A percentile compares a stretch with the other conserved stretches of the same genome.
Evolutionary conservation across 2,797 vertebrate genomes (phyloP).

Genomic region (Galago senegalensis): DNA sequence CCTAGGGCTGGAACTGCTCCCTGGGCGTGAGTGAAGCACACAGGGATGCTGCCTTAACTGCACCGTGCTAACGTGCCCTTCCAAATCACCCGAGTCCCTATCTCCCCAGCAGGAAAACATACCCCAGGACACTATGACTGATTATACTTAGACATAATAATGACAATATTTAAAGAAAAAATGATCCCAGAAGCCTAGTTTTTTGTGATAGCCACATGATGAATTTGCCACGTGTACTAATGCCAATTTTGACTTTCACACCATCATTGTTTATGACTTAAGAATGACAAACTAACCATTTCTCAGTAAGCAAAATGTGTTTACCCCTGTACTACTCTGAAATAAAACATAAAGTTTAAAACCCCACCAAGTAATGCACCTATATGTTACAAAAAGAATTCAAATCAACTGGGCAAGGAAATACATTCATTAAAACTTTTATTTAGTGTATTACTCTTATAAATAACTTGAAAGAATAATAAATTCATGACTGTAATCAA

Average conservation of each 20-base stretch:
- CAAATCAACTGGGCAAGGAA: background rate
- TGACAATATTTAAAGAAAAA: constrained; percentile 31
- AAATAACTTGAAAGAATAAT: constrained; percentile 1
- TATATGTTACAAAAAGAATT: background rate
- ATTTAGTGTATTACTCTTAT: background rate
- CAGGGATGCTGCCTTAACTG: background rate
- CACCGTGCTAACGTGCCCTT: background rate
- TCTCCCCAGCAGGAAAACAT: background rate
- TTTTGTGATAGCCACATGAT: background rate
- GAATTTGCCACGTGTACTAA: background rate
- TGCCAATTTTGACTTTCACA: background rate
- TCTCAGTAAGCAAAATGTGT: background rate
- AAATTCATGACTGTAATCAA: constrained; percentile 35
- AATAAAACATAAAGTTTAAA: too few species aligned
- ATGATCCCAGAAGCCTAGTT: constrained; percentile 23
- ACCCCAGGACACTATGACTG: background rate
- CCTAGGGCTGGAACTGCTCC: background rate
- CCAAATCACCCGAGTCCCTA: background rate
- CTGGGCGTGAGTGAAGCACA: background rate
- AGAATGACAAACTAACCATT: background rate
- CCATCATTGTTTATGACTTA: background rate
- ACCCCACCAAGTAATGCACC: too few species aligned
- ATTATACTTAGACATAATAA: constrained; percentile 16
- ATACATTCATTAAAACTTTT: background rate
- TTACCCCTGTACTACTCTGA: too few species aligned